Base-by-base conservation (phyloP, 2,797 vertebrate species). In the Microtus californicus region DNA sequence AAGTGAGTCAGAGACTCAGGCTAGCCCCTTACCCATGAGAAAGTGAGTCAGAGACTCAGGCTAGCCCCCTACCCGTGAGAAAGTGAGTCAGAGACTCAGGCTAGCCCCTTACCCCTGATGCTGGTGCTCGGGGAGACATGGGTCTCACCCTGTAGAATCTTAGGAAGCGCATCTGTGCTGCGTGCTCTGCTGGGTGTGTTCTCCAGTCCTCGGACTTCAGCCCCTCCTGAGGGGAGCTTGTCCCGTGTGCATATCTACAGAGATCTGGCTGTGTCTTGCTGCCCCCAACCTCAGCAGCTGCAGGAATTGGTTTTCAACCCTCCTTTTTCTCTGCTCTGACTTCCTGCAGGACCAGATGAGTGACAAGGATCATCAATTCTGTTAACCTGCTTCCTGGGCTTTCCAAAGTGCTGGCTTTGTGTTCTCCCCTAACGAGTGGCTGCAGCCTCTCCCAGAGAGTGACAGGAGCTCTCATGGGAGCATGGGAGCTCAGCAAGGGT, bases 341-440 rank as follows among this genome's bases (percentile, higher is more conserved):
- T 94, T 5, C 92, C 43, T 54, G 12, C 61, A 15, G 54, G 74
- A n/a, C 27, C 89, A 90, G 2, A 97, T 37, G 23, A 23, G 14
- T 9, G 91, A 54, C 7, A 37, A 37, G 86, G 90, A 94, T 31
- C 73, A 59, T 40, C 37, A 92, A 89, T 65, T n/a, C 56, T 96
- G 48, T 93, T 89, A 37, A 94, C 43, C 27, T 5, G 1, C 0
- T 13, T 96, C 91, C 90, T 40, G 9, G 5, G 6, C 82, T 63
- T 78, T 87, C 90, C 65, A 89, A 90, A 89, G 97, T 76, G 87
- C 59, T 31, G 73, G 78, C 93, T 96, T 10, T 86, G 87, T 8
- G 40, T 31, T 96, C 96, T 95, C 96, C 93, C 87, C 92, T 92
- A 63, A 80, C 63, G 81, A 96, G 13, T 34, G 95, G 11, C 37